Percentiles rank a stretch among this genome's conserved stretches.
Conservation (phyloP, 2,888 invertebrate species). For the Abscondita cerata region DNA sequence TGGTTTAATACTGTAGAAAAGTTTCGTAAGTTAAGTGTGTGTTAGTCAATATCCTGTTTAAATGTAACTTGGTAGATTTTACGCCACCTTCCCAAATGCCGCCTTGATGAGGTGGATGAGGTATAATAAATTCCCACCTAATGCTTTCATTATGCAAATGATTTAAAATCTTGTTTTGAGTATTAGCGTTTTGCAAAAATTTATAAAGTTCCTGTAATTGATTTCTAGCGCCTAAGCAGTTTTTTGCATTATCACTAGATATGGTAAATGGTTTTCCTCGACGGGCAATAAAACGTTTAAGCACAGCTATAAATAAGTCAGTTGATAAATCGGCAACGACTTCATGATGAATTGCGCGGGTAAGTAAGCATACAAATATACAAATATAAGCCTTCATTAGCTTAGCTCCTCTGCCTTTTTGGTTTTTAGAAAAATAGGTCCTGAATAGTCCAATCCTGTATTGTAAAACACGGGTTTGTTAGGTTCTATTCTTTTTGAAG, state of each 20-base stretch:
- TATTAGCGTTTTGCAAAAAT: neutral
- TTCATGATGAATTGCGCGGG: slow-evolving; percentile 48
- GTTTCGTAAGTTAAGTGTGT: neutral
- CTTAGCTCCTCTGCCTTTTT: no score
- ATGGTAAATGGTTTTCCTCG: slow-evolving; percentile 43
- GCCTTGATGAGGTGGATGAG: neutral
- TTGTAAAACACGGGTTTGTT: no score
- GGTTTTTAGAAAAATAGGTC: no score
- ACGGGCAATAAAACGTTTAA: slow-evolving; percentile 44
- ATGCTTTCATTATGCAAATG: slow-evolving; percentile 2
- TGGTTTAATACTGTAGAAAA: neutral
- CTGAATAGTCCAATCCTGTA: no score
- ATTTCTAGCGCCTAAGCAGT: no score
- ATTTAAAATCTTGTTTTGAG: neutral
- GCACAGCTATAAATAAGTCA: no score
- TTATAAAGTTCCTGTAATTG: neutral
- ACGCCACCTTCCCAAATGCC: no score
- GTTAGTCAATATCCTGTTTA: neutral
- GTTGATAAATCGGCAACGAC: slow-evolving; percentile 44
- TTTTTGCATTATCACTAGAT: slow-evolving; percentile 44
- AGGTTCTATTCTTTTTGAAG: no score
- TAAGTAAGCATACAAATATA: slow-evolving; percentile 44
- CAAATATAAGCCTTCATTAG: no score
- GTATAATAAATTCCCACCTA: no score
- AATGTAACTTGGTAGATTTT: neutral